Percentiles rank a stretch among this genome's conserved stretches.
Conservation (phyloP, 2,113 vertebrate species). For the Cinclus cinclus region DNA sequence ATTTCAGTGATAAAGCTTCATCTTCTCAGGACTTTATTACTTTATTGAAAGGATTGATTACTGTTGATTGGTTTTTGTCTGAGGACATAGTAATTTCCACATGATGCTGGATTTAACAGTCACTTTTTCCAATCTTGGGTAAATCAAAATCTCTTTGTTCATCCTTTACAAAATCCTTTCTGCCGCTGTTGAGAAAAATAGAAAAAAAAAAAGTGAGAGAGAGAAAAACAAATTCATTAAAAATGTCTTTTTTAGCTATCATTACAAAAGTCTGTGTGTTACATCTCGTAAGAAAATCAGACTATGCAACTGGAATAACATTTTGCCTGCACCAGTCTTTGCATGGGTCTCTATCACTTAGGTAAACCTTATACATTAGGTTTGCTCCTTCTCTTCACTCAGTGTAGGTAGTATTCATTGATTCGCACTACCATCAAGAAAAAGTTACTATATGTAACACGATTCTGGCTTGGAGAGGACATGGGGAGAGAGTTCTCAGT, state of each 20-base stretch:
- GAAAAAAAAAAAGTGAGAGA: too few species aligned
- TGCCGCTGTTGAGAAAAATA: neutral
- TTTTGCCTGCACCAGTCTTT: rapidly evolving
- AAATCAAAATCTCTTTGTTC: neutral
- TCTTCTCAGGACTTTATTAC: slow-evolving; percentile 35
- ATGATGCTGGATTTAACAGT: neutral
- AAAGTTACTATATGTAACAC: neutral
- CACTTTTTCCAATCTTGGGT: neutral
- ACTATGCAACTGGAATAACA: neutral
- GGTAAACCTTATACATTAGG: neutral
- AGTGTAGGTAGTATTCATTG: neutral
- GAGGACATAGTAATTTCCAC: neutral
- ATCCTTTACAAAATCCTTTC: neutral
- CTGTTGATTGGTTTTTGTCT: slow-evolving; percentile 33
- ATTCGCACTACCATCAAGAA: neutral
- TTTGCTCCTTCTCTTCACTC: neutral
- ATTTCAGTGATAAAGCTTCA: neutral
- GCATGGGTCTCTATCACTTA: neutral
- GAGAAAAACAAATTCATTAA: neutral
- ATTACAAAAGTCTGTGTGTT: neutral
- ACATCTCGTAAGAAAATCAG: neutral
- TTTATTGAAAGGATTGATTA: slow-evolving; percentile 43
- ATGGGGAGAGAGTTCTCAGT: neutral
- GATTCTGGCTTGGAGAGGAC: neutral
- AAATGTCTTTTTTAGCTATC: neutral